phyloP scores from a whole-genome alignment of 2,113 vertebrate species.

The Sarotherodon lohbergeri region DNA sequence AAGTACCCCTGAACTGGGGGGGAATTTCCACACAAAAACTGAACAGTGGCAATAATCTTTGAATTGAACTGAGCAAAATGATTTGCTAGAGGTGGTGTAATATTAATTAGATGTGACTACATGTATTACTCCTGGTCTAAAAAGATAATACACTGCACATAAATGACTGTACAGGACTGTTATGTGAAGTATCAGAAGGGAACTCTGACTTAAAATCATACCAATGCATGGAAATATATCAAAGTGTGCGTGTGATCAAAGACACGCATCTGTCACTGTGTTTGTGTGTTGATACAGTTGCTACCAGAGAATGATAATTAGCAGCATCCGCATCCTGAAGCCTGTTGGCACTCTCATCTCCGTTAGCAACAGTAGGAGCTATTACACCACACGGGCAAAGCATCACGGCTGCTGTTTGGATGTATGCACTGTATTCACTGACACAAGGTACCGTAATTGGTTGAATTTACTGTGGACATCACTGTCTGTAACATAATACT shows the following conservation, averaged over 20 bases:
- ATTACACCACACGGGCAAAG: neutral
- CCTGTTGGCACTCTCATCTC: slow-evolving; percentile 30
- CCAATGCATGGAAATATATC: neutral
- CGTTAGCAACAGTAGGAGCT: slow-evolving; percentile 31
- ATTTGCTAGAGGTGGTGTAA: neutral
- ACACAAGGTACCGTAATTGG: slow-evolving; percentile 20
- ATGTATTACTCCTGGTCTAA: neutral
- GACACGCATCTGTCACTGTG: neutral
- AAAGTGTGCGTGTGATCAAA: neutral
- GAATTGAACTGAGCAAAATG: neutral
- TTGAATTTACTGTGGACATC: neutral
- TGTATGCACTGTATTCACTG: neutral
- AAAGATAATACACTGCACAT: neutral
- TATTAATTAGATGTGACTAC: neutral
- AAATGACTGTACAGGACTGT: neutral
- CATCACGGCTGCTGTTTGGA: slow-evolving; percentile 19
- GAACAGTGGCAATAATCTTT: neutral
- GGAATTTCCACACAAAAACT: neutral
- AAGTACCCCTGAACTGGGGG: neutral
- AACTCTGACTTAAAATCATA: neutral
- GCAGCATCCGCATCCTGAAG: slow-evolving; percentile 11
- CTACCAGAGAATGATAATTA: slow-evolving; percentile 19
- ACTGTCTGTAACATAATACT: neutral
- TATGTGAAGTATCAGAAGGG: neutral
- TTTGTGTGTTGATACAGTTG: neutral